Evolutionary conservation across 2,797 vertebrate genomes (phyloP).

Genomic region (Dryobates pubescens): DNA sequence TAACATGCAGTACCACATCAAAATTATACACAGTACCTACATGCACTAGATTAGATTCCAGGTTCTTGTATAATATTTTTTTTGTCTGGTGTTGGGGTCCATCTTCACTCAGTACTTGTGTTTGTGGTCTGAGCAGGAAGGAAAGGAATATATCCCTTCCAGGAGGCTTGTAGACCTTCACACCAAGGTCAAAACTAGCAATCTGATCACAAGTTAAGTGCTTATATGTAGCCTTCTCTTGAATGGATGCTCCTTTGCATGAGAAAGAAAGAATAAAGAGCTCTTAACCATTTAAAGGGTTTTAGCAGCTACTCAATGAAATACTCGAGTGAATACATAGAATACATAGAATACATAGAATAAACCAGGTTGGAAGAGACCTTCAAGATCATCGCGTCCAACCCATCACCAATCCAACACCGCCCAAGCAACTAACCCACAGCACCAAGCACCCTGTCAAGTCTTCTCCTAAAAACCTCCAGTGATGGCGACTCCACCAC

Average conservation of each 20-base stretch:
- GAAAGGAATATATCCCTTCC: neutral
- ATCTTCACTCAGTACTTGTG: neutral
- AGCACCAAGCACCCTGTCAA: too few species aligned
- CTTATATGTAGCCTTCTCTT: neutral
- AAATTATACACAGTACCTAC: neutral
- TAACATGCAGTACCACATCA: neutral
- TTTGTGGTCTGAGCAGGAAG: neutral
- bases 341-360: too few species aligned
- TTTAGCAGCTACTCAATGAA: neutral
- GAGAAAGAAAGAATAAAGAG: neutral
- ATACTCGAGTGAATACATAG: neutral
- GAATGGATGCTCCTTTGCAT: neutral
- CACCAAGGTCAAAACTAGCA: neutral
- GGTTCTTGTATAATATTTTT: neutral
- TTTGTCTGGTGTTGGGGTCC: neutral
- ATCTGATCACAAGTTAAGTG: neutral
- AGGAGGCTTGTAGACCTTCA: neutral
- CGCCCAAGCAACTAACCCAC: too few species aligned
- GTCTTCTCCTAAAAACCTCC: too few species aligned
- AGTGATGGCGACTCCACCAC: too few species aligned
- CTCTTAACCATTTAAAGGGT: neutral
- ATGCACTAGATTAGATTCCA: conserved; percentile 17
- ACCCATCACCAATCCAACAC: too few species aligned
- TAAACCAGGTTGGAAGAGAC: too few species aligned
- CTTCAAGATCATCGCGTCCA: too few species aligned